phyloP scores from a whole-genome alignment of 2,888 invertebrate species.

The Campaea margaritaria region DNA sequence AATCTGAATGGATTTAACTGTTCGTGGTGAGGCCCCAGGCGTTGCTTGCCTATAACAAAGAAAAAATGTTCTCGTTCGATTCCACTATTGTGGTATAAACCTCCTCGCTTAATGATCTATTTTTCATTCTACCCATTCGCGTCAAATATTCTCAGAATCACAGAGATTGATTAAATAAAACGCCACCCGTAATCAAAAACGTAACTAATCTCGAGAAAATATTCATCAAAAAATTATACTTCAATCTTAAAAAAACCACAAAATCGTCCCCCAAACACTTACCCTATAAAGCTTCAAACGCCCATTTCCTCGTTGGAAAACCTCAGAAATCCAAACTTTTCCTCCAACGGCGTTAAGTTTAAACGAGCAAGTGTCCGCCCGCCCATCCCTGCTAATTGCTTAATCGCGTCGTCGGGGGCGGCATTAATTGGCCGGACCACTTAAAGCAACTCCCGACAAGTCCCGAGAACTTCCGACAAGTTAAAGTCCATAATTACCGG shows the following conservation, averaged over 20 bases:
- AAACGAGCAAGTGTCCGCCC: conserved; percentile 76
- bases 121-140: no score
- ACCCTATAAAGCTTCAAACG: conserved; percentile 48
- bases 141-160: not conserved
- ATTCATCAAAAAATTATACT: conserved; percentile 39
- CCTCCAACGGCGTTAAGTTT: conserved; percentile 59
- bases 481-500: conserved; percentile 66
- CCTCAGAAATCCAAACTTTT: conserved; percentile 63
- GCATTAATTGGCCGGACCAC: conserved; percentile 81
- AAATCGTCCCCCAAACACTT: conserved; percentile 47
- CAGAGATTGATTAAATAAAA: not conserved
- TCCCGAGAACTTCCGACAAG: conserved; percentile 70
- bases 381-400: conserved; percentile 82
- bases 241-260: conserved; percentile 40
- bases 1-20: no score
- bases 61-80: no score
- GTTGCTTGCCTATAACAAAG: no score
- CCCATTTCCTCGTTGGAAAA: conserved; percentile 45
- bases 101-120: no score
- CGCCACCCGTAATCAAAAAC: not conserved
- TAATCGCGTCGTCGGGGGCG: conserved; percentile 78
- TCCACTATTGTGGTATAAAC: no score
- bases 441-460: conserved; percentile 67
- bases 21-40: no score
- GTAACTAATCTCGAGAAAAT: conserved; percentile 25